Evolutionary conservation across 2,113 vertebrate genomes (phyloP).

Genomic region (Stigmatopora nigra): DNA sequence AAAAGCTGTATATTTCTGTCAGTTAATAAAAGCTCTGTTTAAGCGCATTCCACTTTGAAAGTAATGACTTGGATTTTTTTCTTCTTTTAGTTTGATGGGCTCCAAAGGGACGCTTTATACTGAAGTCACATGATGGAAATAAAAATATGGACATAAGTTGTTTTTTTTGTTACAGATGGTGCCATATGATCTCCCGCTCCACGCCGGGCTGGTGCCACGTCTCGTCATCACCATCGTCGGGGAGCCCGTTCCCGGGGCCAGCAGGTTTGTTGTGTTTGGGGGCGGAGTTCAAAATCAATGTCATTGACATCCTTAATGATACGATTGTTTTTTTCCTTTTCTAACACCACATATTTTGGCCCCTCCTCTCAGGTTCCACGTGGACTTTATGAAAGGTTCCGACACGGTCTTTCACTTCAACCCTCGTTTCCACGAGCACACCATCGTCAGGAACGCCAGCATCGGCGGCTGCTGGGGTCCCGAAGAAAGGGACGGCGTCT

Average conservation of each 20-base stretch:
- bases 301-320: too few species aligned
- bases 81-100: conserved; percentile 1
- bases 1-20: not conserved
- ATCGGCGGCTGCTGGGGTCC: conserved; percentile 68
- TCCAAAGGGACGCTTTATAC: not conserved
- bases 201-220: conserved; percentile 67
- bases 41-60: not conserved
- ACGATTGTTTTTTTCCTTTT: too few species aligned
- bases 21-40: not conserved
- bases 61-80: not conserved
- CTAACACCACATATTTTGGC: not conserved
- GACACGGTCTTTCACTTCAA: conserved; percentile 74
- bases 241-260: conserved; percentile 59
- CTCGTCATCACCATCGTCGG: conserved; percentile 71
- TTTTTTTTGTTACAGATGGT: conserved; percentile 61
- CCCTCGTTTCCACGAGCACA: conserved; percentile 67
- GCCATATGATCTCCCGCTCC: conserved; percentile 66
- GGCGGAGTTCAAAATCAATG: not conserved
- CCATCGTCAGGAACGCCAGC: conserved; percentile 65
- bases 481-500: conserved; percentile 66
- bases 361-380: conserved; percentile 56
- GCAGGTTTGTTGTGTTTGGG: conserved; percentile 29
- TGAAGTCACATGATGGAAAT: not conserved
- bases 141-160: not conserved
- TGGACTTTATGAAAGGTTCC: conserved; percentile 68